Base-by-base conservation (phyloP, 2,113 vertebrate species). In the Egretta garzetta region DNA sequence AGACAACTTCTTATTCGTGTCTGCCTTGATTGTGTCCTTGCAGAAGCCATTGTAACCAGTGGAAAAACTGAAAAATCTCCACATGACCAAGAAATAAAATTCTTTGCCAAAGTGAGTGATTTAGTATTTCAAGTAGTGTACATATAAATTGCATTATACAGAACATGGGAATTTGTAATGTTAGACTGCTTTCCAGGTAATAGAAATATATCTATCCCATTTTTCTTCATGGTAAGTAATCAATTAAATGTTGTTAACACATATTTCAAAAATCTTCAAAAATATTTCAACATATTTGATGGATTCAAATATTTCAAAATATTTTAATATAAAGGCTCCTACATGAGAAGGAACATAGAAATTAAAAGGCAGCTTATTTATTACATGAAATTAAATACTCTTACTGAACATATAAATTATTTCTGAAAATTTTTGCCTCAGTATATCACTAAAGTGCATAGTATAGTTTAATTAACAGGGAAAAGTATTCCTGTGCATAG, bases 11-110 rank as follows among this genome's bases (percentile, higher is more conserved):
- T 92, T 55, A 81, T 50, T 95, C 35, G 17, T 73, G 14, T 55
- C 49, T 89, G 14, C 76, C 33, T 95, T 82, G 33, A 80, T 80
- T 96, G 8, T 97, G 32, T 97, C 43, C 86, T 96, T 98, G 47
- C 96, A 99, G 99, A 99, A 98, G 98, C 99, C 91, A 99, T 99
- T 98, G 99, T 99, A 74, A 98, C 98, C 88, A 99, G 98, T 92
- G 99, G 99, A 37, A 99, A 99, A 98, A 99, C 98, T 6, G 99
- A 99, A 96, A 98, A 99, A 76, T 99, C 99, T 32, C 99, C 99
- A 90, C 99, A 99, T 84, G 99, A 99, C 73, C 99, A 99, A 76
- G 99, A 99, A 98, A 99, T 99, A 97, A 99, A 99, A 97, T 99
- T 99, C 97, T 99, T 99, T 98, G 99, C 99, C 92, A 99, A 99